Evolutionary conservation across 2,113 vertebrate species (phyloP).

Genomic region (Muntiacus reevesi): DNA sequence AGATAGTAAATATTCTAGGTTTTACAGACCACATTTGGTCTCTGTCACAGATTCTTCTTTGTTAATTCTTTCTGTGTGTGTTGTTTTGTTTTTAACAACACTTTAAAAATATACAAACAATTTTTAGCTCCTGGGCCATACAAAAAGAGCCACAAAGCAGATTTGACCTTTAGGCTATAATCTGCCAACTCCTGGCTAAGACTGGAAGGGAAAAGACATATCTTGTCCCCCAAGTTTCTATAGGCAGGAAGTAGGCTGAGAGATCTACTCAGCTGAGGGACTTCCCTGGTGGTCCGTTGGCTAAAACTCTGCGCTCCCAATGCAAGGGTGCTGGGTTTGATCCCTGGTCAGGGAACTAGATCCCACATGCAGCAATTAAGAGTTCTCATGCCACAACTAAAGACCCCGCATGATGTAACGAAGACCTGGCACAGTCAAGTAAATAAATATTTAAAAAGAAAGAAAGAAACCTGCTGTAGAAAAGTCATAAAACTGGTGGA

Average conservation of each 20-base stretch:
- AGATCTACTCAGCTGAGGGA: not conserved
- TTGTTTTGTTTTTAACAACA: not conserved
- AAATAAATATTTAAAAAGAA: not conserved
- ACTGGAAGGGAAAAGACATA: not conserved
- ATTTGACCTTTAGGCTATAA: not conserved
- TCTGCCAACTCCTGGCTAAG: not conserved
- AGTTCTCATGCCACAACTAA: not conserved
- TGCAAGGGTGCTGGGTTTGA: not conserved
- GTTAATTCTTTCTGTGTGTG: not conserved
- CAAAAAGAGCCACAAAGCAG: not conserved
- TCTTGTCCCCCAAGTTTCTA: not conserved
- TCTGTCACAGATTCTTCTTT: not conserved
- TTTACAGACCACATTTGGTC: not conserved
- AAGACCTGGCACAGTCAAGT: not conserved
- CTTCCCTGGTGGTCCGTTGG: not conserved
- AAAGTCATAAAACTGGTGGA: not conserved
- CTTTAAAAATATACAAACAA: not conserved
- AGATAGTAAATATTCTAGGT: not conserved
- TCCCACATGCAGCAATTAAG: not conserved
- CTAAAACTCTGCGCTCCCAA: not conserved
- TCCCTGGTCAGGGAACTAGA: not conserved
- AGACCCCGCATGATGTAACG: not conserved
- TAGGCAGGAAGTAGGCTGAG: not conserved
- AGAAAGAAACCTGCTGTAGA: not conserved
- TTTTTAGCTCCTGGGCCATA: not conserved